Base-by-base conservation (phyloP, 2,113 vertebrate species). In the Prolemur simus region DNA sequence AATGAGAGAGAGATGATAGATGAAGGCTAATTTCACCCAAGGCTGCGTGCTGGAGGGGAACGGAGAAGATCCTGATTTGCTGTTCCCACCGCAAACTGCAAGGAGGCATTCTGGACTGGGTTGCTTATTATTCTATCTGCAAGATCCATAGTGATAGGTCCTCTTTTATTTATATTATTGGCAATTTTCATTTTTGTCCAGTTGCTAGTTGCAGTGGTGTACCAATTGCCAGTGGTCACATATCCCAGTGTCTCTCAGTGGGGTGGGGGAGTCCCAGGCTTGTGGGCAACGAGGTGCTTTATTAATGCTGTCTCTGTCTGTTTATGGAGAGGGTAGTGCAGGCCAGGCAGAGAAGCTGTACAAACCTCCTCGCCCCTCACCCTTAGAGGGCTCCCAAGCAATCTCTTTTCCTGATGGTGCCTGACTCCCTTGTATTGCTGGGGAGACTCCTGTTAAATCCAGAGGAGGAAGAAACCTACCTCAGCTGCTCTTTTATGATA, bases 31-130 rank as follows among this genome's bases (percentile, higher is more conserved):
- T 32, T 77, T 76, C 56, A 13, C 64, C 17, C 3, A 2, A 17
- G 10, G 47, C 49, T 8, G 42, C 2, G 0, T 0, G 52, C 4
- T 29, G 21, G n/a, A 49, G 20, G 5, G 21, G 60, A 6, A 14
- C 2, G 2, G 14, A 15, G 45, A 60, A 11, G n/a, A 42, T 58
- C 74, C 60, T 14, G 21, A 20, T 29, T 56, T 8, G 74, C 54
- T 23, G 9, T 60, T 73, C 23, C 76, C 21, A 49, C 76, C 3
- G 9, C 66, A 25, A 82, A 68, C 2, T 71, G 39, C 64, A 34
- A 66, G 34, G 34, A 66, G 64, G 14, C 64, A 32, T 34, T 34
- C 32, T 34, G 64, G 32, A 66, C 64, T 66, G 64, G 32, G 64
- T 18, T 66, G 49, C 49, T 14, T 49, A 49, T 14, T 49, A 49